phyloP scores from a whole-genome alignment of 2,797 vertebrate species.

The Scyliorhinus canicula region DNA sequence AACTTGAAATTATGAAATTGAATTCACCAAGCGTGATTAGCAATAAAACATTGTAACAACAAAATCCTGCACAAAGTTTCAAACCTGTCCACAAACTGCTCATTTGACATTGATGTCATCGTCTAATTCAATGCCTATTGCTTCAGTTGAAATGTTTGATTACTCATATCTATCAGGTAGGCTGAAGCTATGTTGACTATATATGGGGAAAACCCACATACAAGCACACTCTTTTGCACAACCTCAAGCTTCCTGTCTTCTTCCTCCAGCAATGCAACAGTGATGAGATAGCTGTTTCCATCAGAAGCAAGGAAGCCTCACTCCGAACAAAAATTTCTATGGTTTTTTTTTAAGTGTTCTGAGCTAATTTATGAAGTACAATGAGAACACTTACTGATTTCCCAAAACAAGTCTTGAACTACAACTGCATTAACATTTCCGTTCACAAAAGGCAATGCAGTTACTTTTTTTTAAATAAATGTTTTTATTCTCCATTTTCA shows the following conservation, averaged over 20 bases:
- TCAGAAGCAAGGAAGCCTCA: neutral
- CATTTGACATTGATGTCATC: neutral
- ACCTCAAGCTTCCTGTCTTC: slow-evolving; percentile 32
- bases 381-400: neutral
- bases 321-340: neutral
- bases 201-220: slow-evolving; percentile 11
- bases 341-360: no score
- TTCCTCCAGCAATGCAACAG: neutral
- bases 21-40: neutral
- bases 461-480: no score
- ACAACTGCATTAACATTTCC: neutral
- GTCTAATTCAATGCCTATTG: neutral
- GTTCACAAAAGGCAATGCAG: neutral
- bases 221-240: neutral
- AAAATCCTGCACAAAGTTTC: neutral
- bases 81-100: neutral
- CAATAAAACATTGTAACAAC: neutral
- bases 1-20: neutral
- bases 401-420: neutral
- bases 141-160: neutral
- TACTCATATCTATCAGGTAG: slow-evolving; percentile 28
- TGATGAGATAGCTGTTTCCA: neutral
- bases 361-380: neutral
- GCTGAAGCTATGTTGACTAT: slow-evolving; percentile 7
- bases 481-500: no score